A percentile compares a stretch with the other conserved stretches of the same genome.
phyloP scores from a whole-genome alignment of 2,797 vertebrate genomes.

The Sebastes minor region DNA sequence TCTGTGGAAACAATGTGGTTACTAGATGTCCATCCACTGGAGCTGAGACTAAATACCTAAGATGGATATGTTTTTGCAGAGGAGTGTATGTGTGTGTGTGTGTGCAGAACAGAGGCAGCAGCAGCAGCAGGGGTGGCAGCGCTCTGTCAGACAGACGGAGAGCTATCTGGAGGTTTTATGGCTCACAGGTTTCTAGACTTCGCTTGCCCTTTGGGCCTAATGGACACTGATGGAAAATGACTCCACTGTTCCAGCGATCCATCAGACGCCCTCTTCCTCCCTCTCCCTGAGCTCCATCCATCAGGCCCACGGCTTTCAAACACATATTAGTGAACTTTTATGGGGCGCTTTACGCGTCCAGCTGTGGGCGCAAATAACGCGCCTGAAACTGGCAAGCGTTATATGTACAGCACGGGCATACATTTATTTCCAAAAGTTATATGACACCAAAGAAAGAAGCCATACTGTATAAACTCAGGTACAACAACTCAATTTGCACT shows the following conservation, averaged over 20 bases:
- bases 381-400: neutral
- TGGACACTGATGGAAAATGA: slow-evolving; percentile 75
- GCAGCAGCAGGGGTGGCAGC: slow-evolving; percentile 31
- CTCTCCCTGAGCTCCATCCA: slow-evolving; percentile 34
- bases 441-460: neutral
- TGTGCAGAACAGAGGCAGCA: neutral
- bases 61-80: slow-evolving; percentile 28
- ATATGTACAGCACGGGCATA: neutral
- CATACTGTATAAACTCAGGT: neutral
- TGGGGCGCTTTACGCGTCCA: slow-evolving; percentile 10
- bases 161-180: slow-evolving; percentile 54
- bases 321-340: slow-evolving; percentile 35
- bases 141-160: slow-evolving; percentile 27
- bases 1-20: slow-evolving; percentile 11
- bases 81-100: neutral
- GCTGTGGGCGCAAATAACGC: slow-evolving; percentile 22
- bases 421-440: neutral
- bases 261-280: slow-evolving; percentile 41
- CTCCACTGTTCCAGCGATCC: slow-evolving; percentile 64
- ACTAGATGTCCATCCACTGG: neutral
- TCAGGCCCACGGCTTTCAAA: slow-evolving; percentile 58
- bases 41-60: neutral
- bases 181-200: slow-evolving; percentile 58
- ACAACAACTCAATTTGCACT: neutral
- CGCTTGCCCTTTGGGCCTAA: slow-evolving; percentile 62